Base-by-base conservation (phyloP, 2,888 invertebrate species). In the Amphipoea lucens region DNA sequence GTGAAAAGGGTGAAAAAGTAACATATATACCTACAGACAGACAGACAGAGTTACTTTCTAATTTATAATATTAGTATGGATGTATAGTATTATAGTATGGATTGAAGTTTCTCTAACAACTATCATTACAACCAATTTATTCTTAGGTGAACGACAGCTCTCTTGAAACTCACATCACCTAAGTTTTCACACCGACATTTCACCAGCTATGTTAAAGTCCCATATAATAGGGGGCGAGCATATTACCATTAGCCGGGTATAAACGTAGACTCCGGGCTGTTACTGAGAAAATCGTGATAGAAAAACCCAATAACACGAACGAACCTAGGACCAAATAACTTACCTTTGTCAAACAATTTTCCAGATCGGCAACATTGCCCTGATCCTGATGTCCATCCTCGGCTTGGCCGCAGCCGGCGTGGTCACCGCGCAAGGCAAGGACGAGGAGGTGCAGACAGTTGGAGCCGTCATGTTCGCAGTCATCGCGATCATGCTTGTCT, bases 321-420 rank as follows among this genome's bases (percentile, higher is more conserved):
- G 17, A 62, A 17, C 3, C 9, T 5, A 17, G n/a, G 40, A 48
- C 45, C 11, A 67, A 51, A 68, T 54, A 45, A 70, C 62, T 48
- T 20, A 63, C 4, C 7, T 29, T 54, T 78, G 1, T 14, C 9
- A 45, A 78, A 12, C 2, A 45, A 20, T 69, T 76, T 88, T 85
- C 9, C 86, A 90, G 91, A 78, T 90, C 36, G 89, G 45, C 9
- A 75, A 88, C 40, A 78, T 90, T 11, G 42, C 79, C 0, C 0
- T 79, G 14, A 80, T 85, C 6, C 40, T 89, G n/a, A 4, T 86
- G 14, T 70, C 77, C 0, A 81, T 83, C 17, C 0, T 88, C 0
- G 81, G 70, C 0, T 1, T 89, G n/a, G 72, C 81, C 0, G 83
- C 74, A 0, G 74, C 85, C 0, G 82, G 84, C 0, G 62, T 79